These are phyloP conservation scores for Megaustenia siamemsis DNA, from an alignment of 2,888 invertebrate genomes.

Conservation along the genomic window DNA sequence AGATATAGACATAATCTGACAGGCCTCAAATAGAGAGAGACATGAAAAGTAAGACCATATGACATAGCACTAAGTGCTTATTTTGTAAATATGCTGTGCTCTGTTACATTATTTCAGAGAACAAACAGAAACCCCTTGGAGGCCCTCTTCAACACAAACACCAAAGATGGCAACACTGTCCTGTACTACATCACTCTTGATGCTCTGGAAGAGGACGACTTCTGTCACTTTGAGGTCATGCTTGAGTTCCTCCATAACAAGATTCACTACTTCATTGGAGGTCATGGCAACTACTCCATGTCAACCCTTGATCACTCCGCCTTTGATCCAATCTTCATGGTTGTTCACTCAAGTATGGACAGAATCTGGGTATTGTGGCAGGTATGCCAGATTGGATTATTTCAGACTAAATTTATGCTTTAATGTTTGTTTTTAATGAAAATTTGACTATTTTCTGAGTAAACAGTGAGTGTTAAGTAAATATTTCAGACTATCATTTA, in stretches of 20 bases:
- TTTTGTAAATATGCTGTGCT: too few relatives aligned
- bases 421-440: too few relatives aligned
- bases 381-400: slow-evolving; percentile 9
- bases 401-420: too few relatives aligned
- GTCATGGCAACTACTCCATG: slow-evolving; percentile 56
- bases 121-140: slow-evolving; percentile 46
- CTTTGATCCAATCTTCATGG: slow-evolving; percentile 62
- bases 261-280: slow-evolving; percentile 59
- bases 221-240: slow-evolving; percentile 61
- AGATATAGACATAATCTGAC: too few relatives aligned
- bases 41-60: too few relatives aligned
- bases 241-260: slow-evolving; percentile 60
- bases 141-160: slow-evolving; percentile 34
- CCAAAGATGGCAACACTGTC: slow-evolving; percentile 34
- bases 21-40: too few relatives aligned
- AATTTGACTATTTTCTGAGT: too few relatives aligned
- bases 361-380: slow-evolving; percentile 62
- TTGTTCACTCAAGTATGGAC: slow-evolving; percentile 60
- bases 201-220: slow-evolving; percentile 58
- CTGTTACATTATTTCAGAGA: not conserved
- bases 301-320: slow-evolving; percentile 59
- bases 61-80: too few relatives aligned
- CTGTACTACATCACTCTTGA: slow-evolving; percentile 54
- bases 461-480: too few relatives aligned
- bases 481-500: too few relatives aligned